Evolutionary conservation across 2,113 vertebrate species (phyloP).

Genomic region (Pangasianodon hypophthalmus): DNA sequence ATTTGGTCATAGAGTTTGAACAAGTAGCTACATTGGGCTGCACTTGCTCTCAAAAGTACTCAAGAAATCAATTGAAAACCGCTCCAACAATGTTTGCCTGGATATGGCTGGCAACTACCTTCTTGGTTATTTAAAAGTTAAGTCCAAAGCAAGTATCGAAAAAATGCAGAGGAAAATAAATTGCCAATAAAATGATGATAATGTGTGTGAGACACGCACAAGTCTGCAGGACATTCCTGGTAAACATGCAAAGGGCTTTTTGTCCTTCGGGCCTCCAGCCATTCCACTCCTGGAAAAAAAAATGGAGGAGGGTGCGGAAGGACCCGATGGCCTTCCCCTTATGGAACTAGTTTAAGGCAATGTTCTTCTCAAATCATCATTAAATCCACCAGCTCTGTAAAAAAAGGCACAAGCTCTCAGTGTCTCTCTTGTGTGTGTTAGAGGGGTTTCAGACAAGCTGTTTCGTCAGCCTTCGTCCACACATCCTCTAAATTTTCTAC

Average conservation of each 20-base stretch:
- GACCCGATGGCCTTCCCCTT: conserved; percentile 55
- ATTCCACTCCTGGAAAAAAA: conserved; percentile 62
- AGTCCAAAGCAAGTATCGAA: conserved; percentile 48
- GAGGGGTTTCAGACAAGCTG: conserved; percentile 36
- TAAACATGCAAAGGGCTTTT: conserved; percentile 69
- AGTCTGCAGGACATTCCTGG: conserved; percentile 63
- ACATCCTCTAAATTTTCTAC: conserved; percentile 29
- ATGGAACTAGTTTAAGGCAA: conserved; percentile 75
- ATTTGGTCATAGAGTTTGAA: conserved; percentile 57
- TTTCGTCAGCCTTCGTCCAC: conserved; percentile 33
- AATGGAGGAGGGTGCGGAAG: conserved; percentile 28
- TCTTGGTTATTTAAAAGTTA: conserved; percentile 52
- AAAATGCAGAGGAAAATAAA: conserved; percentile 42
- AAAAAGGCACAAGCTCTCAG: conserved; percentile 72
- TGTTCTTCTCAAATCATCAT: conserved; percentile 67
- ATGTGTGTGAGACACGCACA: conserved; percentile 58
- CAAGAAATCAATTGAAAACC: conserved; percentile 50
- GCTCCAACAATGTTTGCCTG: conserved; percentile 58
- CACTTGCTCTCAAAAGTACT: conserved; percentile 49
- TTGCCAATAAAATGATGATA: conserved; percentile 46
- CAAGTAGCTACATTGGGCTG: conserved; percentile 60
- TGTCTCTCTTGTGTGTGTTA: conserved; percentile 40
- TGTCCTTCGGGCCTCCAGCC: conserved; percentile 65
- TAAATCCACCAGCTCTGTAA: conserved; percentile 59
- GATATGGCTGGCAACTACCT: conserved; percentile 64